Evolutionary conservation across 1,140 invertebrate genomes (phyloP), one percentile per base, ranked within the genome.

Genomic region (Brachionus plicatilis): DNA sequence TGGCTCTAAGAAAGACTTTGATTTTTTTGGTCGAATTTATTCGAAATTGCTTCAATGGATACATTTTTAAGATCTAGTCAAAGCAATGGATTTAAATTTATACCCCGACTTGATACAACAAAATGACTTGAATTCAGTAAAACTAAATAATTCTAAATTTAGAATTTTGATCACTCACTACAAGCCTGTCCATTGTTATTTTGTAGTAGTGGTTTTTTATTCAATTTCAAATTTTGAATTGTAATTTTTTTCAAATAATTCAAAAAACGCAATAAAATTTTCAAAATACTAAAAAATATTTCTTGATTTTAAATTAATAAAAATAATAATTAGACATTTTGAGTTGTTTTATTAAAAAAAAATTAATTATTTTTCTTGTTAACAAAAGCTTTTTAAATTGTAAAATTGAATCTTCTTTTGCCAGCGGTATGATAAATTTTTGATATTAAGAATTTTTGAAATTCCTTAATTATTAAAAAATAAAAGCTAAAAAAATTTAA

Each of bases 41-140:
- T 50, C 72, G n/a, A 27, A 76, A n/a, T 50, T 76, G 41, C 29
- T 76, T 76, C 24, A 76, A 50, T 50, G 72, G 72, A 76, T 76
- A 76, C 72, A 76, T 76, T 50, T 76, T 76, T 43, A 17, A 33
- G 2, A 60, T 20, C n/a, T 24, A 60, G 53, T 27, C 5, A 9
- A 60, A 56, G 6, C 3, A 60, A 8, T 17, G 7, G 17, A 53
- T 68, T 37, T 68, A 11, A 68, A 68, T 68, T 60, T 60, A 60
- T 60, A 60, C 53, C 17, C 53, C 9, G 17, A 9, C 20, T 60
- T 24, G 1, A 60, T 60, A 20, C 17, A 20, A 17, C 1, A 8
- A 24, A 60, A 60, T 2, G 14, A 53, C 14, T 60, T 20, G n/a
- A 1, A 60, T 60, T 47, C 45, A 47, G 45, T 47, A n/a, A 17